phyloP scores from a whole-genome alignment of 2,888 invertebrate genomes.

The Boloria selene region DNA sequence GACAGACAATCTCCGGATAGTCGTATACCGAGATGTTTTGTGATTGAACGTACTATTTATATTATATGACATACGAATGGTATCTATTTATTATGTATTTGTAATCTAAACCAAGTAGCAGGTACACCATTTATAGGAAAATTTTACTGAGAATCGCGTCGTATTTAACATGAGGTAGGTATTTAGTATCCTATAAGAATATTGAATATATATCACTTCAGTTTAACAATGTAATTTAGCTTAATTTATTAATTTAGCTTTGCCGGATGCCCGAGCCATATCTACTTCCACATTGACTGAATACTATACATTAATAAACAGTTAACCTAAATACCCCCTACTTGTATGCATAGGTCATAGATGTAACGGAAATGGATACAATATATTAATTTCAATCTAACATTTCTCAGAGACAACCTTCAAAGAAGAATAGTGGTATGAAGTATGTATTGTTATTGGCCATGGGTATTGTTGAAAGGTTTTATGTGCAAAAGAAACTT shows the following conservation, averaged over 20 bases:
- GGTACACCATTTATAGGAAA: too few species aligned
- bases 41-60: constrained; percentile 34
- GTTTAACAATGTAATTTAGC: not conserved
- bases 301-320: constrained; percentile 1
- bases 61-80: constrained; percentile 23
- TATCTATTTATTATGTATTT: not conserved
- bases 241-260: too few species aligned
- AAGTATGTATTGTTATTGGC: constrained; percentile 49
- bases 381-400: constrained; percentile 9
- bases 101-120: too few species aligned
- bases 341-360: constrained; percentile 10
- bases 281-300: not conserved
- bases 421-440: constrained; percentile 44
- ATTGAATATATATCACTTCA: not conserved
- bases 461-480: constrained; percentile 54
- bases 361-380: constrained; percentile 16
- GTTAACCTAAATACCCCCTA: constrained; percentile 13
- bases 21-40: constrained; percentile 35
- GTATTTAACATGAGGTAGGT: too few species aligned
- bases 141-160: too few species aligned
- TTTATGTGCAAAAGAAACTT: constrained; percentile 49
- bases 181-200: not conserved
- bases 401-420: constrained; percentile 38
- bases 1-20: constrained; percentile 69
- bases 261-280: constrained; percentile 16